Conservation (phyloP, 1,140 invertebrate genomes). For the Bombus sylvicola region DNA sequence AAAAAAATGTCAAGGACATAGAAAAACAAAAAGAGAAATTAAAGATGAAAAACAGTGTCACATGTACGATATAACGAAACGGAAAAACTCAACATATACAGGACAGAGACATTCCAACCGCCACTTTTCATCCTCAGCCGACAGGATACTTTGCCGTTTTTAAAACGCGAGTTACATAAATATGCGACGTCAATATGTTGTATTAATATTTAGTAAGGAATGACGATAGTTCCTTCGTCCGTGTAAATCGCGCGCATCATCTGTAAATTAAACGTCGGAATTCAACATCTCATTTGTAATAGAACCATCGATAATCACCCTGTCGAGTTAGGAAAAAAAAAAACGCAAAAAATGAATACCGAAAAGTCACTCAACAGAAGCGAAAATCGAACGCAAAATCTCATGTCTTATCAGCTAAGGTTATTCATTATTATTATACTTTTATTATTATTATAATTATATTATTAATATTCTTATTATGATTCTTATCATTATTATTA, state of each 20-base stretch:
- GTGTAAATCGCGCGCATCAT: slow-evolving; percentile 80
- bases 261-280: slow-evolving; percentile 76
- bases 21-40: slow-evolving; percentile 22
- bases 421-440: slow-evolving; percentile 65
- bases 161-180: slow-evolving; percentile 61
- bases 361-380: slow-evolving; percentile 68
- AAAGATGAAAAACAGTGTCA: slow-evolving; percentile 27
- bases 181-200: slow-evolving; percentile 49
- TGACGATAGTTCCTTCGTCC: slow-evolving; percentile 79
- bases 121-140: slow-evolving; percentile 56
- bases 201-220: slow-evolving; percentile 58
- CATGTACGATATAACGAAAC: slow-evolving; percentile 51
- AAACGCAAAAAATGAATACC: slow-evolving; percentile 57
- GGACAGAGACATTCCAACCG: slow-evolving; percentile 80
- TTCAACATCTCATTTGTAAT: slow-evolving; percentile 73
- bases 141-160: slow-evolving; percentile 57
- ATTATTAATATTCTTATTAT: slow-evolving; percentile 69
- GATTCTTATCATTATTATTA: slow-evolving; percentile 51
- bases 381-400: slow-evolving; percentile 75
- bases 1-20: slow-evolving; percentile 7
- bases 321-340: slow-evolving; percentile 62
- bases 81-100: slow-evolving; percentile 58
- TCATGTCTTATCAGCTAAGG: slow-evolving; percentile 77
- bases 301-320: slow-evolving; percentile 68
- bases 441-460: slow-evolving; percentile 60